A percentile compares a stretch with the other conserved stretches of the same genome.
Evolutionary conservation across 2,113 vertebrate genomes (phyloP).

Genomic region (Periophthalmus modestus): DNA sequence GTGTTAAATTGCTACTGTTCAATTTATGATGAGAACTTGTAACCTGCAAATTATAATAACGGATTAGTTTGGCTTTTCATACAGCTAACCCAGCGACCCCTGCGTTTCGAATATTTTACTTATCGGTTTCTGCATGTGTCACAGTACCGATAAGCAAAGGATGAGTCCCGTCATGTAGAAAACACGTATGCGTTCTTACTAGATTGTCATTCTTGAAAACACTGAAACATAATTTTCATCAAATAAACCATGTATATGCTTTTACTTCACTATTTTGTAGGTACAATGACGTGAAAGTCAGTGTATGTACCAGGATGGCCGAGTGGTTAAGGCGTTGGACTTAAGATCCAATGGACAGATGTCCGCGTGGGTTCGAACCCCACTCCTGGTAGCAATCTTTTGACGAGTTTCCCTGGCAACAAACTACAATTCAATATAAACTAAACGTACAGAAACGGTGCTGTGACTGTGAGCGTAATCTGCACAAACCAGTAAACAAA

Average conservation of each 20-base stretch:
- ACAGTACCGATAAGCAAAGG: background rate
- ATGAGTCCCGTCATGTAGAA: background rate
- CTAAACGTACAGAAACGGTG: background rate
- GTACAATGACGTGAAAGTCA: fast-evolving
- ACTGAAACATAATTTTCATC: too few species aligned
- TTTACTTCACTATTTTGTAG: background rate
- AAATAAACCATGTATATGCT: too few species aligned
- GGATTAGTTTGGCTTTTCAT: background rate
- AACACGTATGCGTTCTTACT: too few species aligned
- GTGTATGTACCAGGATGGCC: slow-evolving; percentile 88
- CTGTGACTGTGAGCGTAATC: too few species aligned
- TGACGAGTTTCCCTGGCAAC: background rate
- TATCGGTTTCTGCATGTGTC: background rate
- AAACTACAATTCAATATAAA: background rate
- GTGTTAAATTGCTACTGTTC: background rate
- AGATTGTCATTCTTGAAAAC: too few species aligned
- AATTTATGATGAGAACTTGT: background rate
- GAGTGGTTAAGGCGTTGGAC: slow-evolving; percentile 99
- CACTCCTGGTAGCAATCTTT: slow-evolving; percentile 87
- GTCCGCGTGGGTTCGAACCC: slow-evolving; percentile 99
- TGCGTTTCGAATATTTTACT: background rate
- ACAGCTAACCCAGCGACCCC: background rate
- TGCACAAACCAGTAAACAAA: too few species aligned
- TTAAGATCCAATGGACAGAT: slow-evolving; percentile 98
- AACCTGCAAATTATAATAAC: background rate